A percentile compares a stretch with the other conserved stretches of the same genome.
These are phyloP conservation scores for Numenius phaeopus DNA, from an alignment of 2,797 vertebrate genomes.

Conservation along the genomic window DNA sequence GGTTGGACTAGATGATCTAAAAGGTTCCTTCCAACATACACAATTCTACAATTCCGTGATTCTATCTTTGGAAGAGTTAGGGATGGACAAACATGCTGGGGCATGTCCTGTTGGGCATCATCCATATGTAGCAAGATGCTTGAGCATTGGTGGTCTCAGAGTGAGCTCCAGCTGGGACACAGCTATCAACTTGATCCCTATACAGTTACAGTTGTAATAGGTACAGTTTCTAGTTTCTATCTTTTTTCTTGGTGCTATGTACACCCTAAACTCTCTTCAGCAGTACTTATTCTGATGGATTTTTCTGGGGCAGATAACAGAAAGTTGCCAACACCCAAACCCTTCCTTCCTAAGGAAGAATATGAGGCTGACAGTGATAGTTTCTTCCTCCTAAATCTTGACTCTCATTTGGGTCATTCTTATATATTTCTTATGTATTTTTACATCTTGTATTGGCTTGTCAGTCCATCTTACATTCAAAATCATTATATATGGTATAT, in stretches of 20 bases:
- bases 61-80: neutral
- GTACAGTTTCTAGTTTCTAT: neutral
- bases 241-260: neutral
- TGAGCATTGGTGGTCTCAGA: neutral
- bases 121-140: neutral
- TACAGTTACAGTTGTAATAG: neutral
- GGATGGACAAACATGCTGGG: fast-evolving
- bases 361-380: neutral
- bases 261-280: neutral
- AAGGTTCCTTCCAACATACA: neutral
- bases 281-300: neutral
- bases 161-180: neutral
- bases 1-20: neutral
- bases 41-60: neutral
- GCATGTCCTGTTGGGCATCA: neutral
- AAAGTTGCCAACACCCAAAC: neutral
- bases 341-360: neutral
- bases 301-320: neutral
- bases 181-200: neutral
- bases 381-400: neutral
- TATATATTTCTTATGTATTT: neutral
- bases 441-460: neutral
- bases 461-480: fast-evolving
- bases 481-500: neutral
- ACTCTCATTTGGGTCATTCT: neutral